Evolutionary conservation across 2,113 vertebrate species (phyloP).

Genomic region (Cyprinodon tularosa): DNA sequence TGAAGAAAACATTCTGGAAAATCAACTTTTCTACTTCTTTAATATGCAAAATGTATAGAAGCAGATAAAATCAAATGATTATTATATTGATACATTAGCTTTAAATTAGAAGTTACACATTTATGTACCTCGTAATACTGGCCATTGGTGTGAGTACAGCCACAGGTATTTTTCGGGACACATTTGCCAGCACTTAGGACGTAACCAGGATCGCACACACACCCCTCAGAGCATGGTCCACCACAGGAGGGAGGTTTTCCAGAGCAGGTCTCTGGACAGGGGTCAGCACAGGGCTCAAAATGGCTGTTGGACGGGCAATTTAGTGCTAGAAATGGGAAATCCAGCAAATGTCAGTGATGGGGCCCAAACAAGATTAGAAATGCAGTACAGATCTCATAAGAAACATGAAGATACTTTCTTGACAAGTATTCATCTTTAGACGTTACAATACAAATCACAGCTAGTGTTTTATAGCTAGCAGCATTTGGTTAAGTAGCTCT

Average conservation of each 20-base stretch:
- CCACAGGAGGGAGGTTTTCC: constrained; percentile 59
- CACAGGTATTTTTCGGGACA: constrained; percentile 69
- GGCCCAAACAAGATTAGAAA: too few species aligned
- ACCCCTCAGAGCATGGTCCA: constrained; percentile 76
- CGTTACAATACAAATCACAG: too few species aligned
- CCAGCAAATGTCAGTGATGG: constrained; percentile 8
- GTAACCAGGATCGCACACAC: constrained; percentile 78
- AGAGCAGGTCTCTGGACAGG: constrained; percentile 72
- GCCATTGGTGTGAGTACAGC: constrained; percentile 68
- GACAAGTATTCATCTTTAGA: too few species aligned
- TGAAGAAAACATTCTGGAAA: constrained; percentile 7
- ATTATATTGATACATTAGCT: too few species aligned
- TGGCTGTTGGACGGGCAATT: constrained; percentile 77
- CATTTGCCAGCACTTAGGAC: constrained; percentile 78
- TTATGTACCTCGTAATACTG: constrained; percentile 77
- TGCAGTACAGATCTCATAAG: too few species aligned
- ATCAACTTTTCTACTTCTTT: background rate
- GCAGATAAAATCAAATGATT: background rate
- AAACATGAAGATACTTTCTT: too few species aligned
- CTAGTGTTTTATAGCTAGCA: too few species aligned
- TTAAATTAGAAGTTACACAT: background rate
- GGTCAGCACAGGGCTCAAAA: constrained; percentile 69
- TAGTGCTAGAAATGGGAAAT: constrained; percentile 54
- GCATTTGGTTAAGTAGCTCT: too few species aligned
- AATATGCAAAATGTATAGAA: background rate